These are phyloP conservation scores for Apocheima hispidaria DNA, from an alignment of 2,888 invertebrate genomes.

Conservation along the genomic window DNA sequence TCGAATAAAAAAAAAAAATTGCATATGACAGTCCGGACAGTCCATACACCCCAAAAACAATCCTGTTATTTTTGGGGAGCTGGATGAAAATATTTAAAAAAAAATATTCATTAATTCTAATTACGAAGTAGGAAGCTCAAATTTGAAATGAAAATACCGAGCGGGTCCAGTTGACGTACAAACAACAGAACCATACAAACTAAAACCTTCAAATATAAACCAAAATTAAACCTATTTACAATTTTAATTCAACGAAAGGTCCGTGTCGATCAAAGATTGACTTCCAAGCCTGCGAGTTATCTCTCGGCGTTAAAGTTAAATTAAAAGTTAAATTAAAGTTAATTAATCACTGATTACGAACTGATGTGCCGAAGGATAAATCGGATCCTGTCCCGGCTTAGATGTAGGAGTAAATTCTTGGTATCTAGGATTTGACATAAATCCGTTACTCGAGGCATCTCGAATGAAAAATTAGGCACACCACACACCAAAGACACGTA, in stretches of 20 bases:
- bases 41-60: too few relatives aligned
- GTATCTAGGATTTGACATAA: not conserved
- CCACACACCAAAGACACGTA: too few relatives aligned
- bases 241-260: constrained; percentile 3
- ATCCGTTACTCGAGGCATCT: not conserved
- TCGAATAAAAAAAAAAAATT: too few relatives aligned
- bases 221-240: constrained; percentile 4
- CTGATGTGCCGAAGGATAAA: constrained; percentile 29
- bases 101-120: too few relatives aligned
- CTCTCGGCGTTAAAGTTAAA: constrained; percentile 32
- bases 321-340: constrained; percentile 41
- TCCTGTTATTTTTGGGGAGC: too few relatives aligned
- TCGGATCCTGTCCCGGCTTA: constrained; percentile 12
- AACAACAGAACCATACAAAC: too few relatives aligned
- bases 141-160: too few relatives aligned
- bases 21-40: too few relatives aligned
- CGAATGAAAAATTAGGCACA: not conserved
- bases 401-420: constrained; percentile 16
- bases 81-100: too few relatives aligned
- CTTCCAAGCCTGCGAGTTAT: constrained; percentile 25
- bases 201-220: too few relatives aligned
- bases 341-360: constrained; percentile 36
- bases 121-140: too few relatives aligned
- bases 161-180: too few relatives aligned
- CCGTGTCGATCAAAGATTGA: constrained; percentile 32